Conservation (phyloP, 2,797 vertebrate species). For the Micromesistius poutassou region DNA sequence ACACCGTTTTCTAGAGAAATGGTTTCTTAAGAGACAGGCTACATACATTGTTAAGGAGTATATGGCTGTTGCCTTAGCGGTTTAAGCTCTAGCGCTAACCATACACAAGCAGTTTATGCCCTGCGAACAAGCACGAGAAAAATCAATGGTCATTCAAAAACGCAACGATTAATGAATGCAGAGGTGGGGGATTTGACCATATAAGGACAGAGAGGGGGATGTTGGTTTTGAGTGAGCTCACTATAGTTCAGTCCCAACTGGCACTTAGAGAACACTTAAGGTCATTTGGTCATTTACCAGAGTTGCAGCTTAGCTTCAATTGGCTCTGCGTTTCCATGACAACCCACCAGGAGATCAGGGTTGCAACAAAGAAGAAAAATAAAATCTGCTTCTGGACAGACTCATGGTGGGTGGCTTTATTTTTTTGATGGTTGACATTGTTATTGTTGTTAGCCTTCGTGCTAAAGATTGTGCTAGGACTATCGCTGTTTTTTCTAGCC, state of each 20-base stretch:
- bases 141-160: neutral
- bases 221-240: neutral
- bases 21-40: slow-evolving; percentile 43
- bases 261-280: neutral
- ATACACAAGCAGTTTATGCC: neutral
- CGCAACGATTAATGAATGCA: neutral
- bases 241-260: neutral
- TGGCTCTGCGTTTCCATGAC: neutral
- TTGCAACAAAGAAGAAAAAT: neutral
- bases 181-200: neutral
- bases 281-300: neutral
- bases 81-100: neutral
- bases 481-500: neutral
- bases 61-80: neutral
- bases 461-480: neutral
- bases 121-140: neutral
- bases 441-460: neutral
- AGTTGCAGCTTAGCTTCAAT: neutral
- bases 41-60: neutral
- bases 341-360: neutral
- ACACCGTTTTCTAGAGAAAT: slow-evolving; percentile 51
- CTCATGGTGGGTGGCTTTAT: neutral
- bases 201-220: neutral
- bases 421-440: neutral
- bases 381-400: neutral